Percentiles rank a stretch among this genome's conserved stretches.
Conservation (phyloP, 2,888 invertebrate species). For the Xanthia icteritia region DNA sequence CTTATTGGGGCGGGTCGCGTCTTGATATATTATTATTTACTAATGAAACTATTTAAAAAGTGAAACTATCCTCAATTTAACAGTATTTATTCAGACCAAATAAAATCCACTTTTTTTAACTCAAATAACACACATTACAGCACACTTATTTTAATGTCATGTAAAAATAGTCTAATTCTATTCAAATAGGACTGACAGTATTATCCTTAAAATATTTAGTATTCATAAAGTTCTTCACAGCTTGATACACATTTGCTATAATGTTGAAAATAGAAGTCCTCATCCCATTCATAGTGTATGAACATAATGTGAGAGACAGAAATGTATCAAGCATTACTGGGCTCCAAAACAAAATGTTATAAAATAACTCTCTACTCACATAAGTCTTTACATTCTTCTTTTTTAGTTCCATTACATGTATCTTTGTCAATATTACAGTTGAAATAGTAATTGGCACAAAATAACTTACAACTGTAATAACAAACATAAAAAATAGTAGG, state of each 20-base stretch:
- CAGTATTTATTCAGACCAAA: conserved; percentile 13
- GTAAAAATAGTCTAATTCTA: background rate
- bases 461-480: conserved; percentile 80
- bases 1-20: conserved; percentile 14
- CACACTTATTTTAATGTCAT: background rate
- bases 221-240: conserved; percentile 85
- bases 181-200: conserved; percentile 77
- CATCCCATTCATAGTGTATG: conserved; percentile 80
- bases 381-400: conserved; percentile 78
- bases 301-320: conserved; percentile 82
- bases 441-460: conserved; percentile 87
- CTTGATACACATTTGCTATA: conserved; percentile 87
- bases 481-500: conserved; percentile 82
- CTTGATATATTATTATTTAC: conserved; percentile 1
- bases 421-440: conserved; percentile 83
- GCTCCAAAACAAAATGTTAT: conserved; percentile 86
- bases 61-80: background rate
- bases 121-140: background rate
- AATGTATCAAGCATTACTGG: conserved; percentile 87
- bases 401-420: conserved; percentile 81
- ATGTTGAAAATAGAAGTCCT: conserved; percentile 83
- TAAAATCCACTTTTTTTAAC: background rate
- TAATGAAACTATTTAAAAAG: background rate
- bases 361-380: conserved; percentile 83
- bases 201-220: conserved; percentile 85